Evolutionary conservation across 2,797 vertebrate species (phyloP).

Genomic region (Oreochromis mossambicus): DNA sequence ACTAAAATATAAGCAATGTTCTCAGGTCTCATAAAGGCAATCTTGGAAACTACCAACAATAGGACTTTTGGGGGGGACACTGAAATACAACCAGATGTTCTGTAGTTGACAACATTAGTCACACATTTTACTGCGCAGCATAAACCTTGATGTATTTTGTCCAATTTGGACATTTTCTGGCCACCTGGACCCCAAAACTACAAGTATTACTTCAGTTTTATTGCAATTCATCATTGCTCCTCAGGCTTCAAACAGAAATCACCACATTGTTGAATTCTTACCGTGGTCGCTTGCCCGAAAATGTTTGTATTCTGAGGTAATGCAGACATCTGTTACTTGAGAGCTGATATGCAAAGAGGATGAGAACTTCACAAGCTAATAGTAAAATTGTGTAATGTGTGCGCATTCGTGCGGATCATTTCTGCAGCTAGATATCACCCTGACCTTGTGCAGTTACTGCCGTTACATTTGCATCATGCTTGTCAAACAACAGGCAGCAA

Average conservation of each 20-base stretch:
- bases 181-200: not conserved
- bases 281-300: not conserved
- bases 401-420: not conserved
- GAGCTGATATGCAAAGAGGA: not conserved
- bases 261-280: not conserved
- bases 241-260: not conserved
- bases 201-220: not conserved
- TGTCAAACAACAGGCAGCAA: not conserved
- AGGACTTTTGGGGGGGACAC: not conserved
- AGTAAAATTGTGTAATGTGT: not conserved
- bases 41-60: not conserved
- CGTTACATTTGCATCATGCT: constrained; percentile 14
- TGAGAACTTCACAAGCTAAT: not conserved
- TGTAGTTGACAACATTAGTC: not conserved
- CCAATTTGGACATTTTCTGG: not conserved
- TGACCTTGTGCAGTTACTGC: not conserved
- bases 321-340: not conserved
- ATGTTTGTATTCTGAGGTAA: not conserved
- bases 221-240: not conserved
- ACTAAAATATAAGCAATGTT: not conserved
- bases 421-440: not conserved
- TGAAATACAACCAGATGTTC: not conserved
- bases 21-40: not conserved
- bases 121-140: not conserved
- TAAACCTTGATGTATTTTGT: not conserved